These are phyloP conservation scores for Bombus balteatus DNA, from an alignment of 1,140 invertebrate genomes.

Conservation along the genomic window DNA sequence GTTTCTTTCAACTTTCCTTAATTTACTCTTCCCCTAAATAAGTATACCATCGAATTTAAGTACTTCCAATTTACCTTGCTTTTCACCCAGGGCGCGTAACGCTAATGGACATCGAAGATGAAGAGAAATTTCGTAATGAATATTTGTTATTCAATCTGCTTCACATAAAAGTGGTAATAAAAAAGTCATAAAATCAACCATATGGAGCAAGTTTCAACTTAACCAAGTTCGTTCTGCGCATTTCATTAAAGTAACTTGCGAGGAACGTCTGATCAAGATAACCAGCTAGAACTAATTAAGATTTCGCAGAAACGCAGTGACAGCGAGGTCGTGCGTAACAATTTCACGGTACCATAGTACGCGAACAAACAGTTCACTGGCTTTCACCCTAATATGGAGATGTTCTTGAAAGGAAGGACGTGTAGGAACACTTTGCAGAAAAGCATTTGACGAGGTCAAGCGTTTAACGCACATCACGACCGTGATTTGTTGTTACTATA, in stretches of 20 bases:
- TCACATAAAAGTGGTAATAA: background rate
- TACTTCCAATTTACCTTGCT: too few relatives aligned
- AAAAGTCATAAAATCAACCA: background rate
- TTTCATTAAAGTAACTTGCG: background rate
- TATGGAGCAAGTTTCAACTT: background rate
- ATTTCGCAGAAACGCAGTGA: slow-evolving; percentile 30
- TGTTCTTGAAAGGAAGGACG: slow-evolving; percentile 39
- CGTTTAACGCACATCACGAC: slow-evolving; percentile 12
- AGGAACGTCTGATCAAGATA: slow-evolving; percentile 15
- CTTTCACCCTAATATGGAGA: slow-evolving; percentile 27
- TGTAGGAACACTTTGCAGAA: background rate
- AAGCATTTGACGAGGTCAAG: background rate
- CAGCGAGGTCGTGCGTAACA: slow-evolving; percentile 2
- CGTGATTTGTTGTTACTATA: slow-evolving; percentile 36
- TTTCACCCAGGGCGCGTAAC: background rate
- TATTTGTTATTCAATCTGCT: background rate
- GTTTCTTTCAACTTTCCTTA: background rate
- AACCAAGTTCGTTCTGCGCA: too few relatives aligned
- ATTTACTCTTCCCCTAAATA: background rate
- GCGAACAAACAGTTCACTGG: slow-evolving; percentile 13
- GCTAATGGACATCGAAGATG: background rate
- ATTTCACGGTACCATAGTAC: slow-evolving; percentile 3
- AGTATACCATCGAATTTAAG: background rate
- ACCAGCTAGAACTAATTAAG: slow-evolving; percentile 23
- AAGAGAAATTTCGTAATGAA: background rate